Evolutionary conservation across 2,797 vertebrate species (phyloP).

Genomic region (Leuciscus waleckii): DNA sequence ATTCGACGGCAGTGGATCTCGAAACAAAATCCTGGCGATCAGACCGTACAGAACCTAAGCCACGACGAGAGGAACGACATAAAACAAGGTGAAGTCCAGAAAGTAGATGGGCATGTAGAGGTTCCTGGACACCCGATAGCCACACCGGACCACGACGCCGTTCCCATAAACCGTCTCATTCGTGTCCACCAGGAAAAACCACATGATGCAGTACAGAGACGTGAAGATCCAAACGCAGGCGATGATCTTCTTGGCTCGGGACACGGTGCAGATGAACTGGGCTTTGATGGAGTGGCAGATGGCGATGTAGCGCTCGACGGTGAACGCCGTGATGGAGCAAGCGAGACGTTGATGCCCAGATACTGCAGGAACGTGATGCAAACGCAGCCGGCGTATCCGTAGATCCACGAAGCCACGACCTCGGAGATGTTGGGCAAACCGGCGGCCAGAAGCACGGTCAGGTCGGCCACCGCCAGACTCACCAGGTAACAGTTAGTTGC

Average conservation of each 20-base stretch:
- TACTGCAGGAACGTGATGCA: constrained; percentile 92
- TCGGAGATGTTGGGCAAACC: constrained; percentile 88
- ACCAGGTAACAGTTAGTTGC: constrained; percentile 92
- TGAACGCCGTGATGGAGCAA: constrained; percentile 89
- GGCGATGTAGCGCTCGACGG: constrained; percentile 88
- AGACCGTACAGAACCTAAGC: constrained; percentile 83
- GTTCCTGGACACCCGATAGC: constrained; percentile 85
- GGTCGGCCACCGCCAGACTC: constrained; percentile 86
- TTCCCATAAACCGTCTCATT: constrained; percentile 81
- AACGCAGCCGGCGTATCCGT: constrained; percentile 85
- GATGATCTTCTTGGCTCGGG: constrained; percentile 87
- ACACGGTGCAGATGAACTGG: constrained; percentile 86
- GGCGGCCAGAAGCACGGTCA: constrained; percentile 86
- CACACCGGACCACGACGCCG: constrained; percentile 83
- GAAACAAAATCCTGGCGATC: constrained; percentile 84
- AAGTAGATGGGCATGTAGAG: constrained; percentile 91
- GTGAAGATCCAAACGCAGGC: constrained; percentile 86
- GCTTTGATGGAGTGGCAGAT: constrained; percentile 89
- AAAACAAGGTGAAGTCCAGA: constrained; percentile 88
- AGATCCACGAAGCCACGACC: constrained; percentile 85
- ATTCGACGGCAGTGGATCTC: constrained; percentile 76
- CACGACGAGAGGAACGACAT: constrained; percentile 80
- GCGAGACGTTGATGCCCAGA: constrained; percentile 88
- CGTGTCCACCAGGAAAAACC: constrained; percentile 91
- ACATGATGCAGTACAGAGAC: constrained; percentile 87